Evolutionary conservation across 2,797 vertebrate species (phyloP).

Genomic region (Chaenodraco wilsoni): DNA sequence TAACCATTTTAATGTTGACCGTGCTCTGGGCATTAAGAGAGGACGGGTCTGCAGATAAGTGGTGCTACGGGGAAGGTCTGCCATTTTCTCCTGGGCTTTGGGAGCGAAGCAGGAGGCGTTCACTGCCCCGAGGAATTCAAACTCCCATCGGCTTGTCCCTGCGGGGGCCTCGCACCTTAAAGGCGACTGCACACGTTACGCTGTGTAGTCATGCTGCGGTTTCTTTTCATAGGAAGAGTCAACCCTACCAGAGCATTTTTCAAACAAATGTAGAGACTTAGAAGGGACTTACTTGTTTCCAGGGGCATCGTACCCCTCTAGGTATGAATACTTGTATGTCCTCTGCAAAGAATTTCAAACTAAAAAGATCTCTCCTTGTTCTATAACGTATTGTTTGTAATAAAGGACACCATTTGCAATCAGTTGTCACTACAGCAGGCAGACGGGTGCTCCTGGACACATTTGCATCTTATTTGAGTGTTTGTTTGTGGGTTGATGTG

Average conservation of each 20-base stretch:
- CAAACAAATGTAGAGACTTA: neutral
- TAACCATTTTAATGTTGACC: too few species aligned
- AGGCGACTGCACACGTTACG: neutral
- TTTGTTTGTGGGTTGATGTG: neutral
- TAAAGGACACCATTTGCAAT: neutral
- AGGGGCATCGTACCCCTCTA: too few species aligned
- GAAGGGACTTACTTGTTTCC: too few species aligned
- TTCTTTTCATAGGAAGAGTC: slow-evolving; percentile 13
- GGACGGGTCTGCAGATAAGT: slow-evolving; percentile 20
- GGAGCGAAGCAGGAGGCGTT: slow-evolving; percentile 41
- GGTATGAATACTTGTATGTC: neutral
- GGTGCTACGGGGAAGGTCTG: slow-evolving; percentile 34
- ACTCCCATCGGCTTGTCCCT: slow-evolving; percentile 30
- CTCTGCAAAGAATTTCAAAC: neutral
- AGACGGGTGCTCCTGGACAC: too few species aligned
- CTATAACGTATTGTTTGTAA: neutral
- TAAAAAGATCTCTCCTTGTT: neutral
- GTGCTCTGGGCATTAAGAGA: slow-evolving; percentile 20
- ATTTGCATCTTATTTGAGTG: neutral
- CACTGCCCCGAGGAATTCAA: slow-evolving; percentile 40
- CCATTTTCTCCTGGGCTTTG: slow-evolving; percentile 46
- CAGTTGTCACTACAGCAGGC: neutral
- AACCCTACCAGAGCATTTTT: slow-evolving; percentile 7
- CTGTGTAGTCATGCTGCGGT: slow-evolving; percentile 11
- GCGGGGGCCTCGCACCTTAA: slow-evolving; percentile 9